Percentiles rank a stretch among this genome's conserved stretches.
phyloP scores from a whole-genome alignment of 2,113 vertebrate genomes.

The Ochotona princeps region DNA sequence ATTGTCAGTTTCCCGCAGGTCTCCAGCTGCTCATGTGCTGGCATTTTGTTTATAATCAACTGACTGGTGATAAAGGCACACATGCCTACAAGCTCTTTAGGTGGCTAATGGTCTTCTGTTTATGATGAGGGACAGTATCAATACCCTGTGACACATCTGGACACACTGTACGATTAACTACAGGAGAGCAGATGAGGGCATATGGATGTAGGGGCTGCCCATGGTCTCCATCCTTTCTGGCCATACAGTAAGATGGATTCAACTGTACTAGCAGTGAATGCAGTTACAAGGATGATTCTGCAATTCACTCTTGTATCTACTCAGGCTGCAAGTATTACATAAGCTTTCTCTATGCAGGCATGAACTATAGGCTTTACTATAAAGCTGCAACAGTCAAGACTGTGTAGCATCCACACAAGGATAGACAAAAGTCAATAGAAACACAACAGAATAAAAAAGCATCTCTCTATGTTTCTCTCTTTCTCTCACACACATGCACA shows the following conservation, averaged over 20 bases:
- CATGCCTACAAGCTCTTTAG: not conserved
- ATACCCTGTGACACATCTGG: not conserved
- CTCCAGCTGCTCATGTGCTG: not conserved
- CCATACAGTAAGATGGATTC: not conserved
- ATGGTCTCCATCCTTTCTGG: not conserved
- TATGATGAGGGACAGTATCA: not conserved
- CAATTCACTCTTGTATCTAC: not conserved
- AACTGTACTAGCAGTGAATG: not conserved
- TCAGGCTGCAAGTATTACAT: not conserved
- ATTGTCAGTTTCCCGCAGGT: not conserved
- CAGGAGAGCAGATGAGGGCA: not conserved
- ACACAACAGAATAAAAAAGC: not conserved
- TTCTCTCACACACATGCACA: no score
- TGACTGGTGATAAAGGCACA: not conserved
- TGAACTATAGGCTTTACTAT: not conserved
- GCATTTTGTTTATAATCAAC: constrained; percentile 2
- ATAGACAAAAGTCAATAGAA: not conserved
- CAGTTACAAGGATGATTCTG: not conserved
- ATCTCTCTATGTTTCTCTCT: not conserved
- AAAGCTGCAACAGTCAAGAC: not conserved
- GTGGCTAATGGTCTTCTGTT: not conserved
- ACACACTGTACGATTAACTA: not conserved
- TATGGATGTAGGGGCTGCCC: not conserved
- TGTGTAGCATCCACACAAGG: not conserved
- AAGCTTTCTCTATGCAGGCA: not conserved